Base-by-base conservation (phyloP, 1,140 invertebrate genomes). In the Drosophila ercepeae region DNA sequence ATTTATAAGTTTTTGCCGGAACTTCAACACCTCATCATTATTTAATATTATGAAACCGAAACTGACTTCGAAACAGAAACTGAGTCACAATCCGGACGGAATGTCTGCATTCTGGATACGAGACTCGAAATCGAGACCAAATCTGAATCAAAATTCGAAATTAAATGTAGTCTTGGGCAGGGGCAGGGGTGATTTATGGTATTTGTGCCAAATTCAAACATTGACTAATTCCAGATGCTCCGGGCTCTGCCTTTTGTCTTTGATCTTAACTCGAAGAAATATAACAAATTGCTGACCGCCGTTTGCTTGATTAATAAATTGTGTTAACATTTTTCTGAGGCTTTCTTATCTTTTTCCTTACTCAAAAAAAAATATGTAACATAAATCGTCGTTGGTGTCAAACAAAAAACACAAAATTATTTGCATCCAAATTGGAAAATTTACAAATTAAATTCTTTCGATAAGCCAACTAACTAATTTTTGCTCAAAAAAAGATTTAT, bases 101-200 rank as follows among this genome's bases (percentile, higher is more conserved):
- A 42, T 42, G 16, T 42, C 8, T 19, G 39, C 39, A 42, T 42
- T 42, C 39, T 42, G 39, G 16, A 42, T 42, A 6, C 14, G 14
- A 16, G 16, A 21, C 21, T n/a, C n/a, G n/a, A n/a, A n/a, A n/a
- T n/a, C n/a, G n/a, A n/a, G n/a, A n/a, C n/a, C n/a, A 13, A 13
- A 36, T 81, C 42, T 50, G 45, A 19, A 57, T 58, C n/a, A n/a
- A n/a, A n/a, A n/a, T 55, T 39, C 53, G 32, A 48, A 18, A 27
- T 14, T 1, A 19, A 65, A 27, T 69, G 49, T 42, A 44, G 46
- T 41, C 36, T 14, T 16, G 36, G 34, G 44, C 14, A n/a, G n/a
- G n/a, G n/a, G n/a, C n/a, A n/a, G 64, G 34, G 51, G 67, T 86
- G 81, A 84, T 84, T 84, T 86, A 84, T 69, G 82, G 79, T 65